A percentile compares a stretch with the other conserved stretches of the same genome.
Evolutionary conservation across 2,888 invertebrate species (phyloP).

Genomic region (Bimastos eiseni): DNA sequence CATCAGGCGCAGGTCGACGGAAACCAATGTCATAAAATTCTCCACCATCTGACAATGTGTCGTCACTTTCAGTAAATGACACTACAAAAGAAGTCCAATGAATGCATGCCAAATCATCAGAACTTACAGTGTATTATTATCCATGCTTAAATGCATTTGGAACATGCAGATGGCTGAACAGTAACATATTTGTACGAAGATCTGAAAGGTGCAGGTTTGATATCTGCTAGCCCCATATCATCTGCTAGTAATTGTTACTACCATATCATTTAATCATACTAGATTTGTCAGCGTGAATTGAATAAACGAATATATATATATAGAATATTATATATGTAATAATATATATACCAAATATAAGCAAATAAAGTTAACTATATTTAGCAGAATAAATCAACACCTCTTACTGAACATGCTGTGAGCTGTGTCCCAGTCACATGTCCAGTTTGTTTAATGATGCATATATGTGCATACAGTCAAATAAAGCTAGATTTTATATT

Average conservation of each 20-base stretch:
- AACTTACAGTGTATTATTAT: background rate
- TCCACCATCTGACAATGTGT: conserved; percentile 43
- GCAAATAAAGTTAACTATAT: background rate
- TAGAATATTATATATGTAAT: no score
- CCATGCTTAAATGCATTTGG: no score
- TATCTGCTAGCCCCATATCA: no score
- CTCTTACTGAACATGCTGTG: background rate
- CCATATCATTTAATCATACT: no score
- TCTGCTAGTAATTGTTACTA: no score
- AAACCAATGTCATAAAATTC: conserved; percentile 39
- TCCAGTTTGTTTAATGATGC: background rate
- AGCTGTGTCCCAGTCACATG: background rate
- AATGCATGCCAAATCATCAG: background rate
- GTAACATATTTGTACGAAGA: no score
- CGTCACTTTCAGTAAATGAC: conserved; percentile 40
- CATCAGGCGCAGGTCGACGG: background rate
- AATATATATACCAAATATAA: background rate
- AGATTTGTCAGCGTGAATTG: no score
- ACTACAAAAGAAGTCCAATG: background rate
- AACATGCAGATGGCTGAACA: no score
- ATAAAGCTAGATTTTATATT: background rate
- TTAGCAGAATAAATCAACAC: background rate
- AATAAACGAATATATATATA: no score
- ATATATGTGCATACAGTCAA: background rate
- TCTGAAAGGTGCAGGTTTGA: no score